Evolutionary conservation across 2,113 vertebrate species (phyloP).

Genomic region (Oplegnathus fasciatus): DNA sequence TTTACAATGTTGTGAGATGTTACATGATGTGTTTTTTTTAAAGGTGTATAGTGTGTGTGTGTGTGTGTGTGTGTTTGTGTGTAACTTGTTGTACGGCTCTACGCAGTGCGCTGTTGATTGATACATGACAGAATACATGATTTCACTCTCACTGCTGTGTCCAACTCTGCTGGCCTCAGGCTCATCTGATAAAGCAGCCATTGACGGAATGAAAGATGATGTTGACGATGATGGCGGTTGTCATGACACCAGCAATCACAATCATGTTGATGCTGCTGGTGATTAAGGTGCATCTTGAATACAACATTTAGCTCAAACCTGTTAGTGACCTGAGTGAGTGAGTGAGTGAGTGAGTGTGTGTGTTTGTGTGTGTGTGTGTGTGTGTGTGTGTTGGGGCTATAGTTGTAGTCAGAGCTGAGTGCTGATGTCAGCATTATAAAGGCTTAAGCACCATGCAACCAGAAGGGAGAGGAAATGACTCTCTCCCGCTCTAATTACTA

Average conservation of each 20-base stretch:
- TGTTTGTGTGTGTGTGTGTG: conserved; percentile 49
- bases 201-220: conserved; percentile 38
- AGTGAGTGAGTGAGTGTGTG: too few relatives aligned
- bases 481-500: conserved; percentile 72
- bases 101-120: conserved; percentile 17
- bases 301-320: conserved; percentile 39
- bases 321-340: conserved; percentile 52
- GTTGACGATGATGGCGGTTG: conserved; percentile 43
- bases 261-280: conserved; percentile 24
- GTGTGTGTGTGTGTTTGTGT: conserved; percentile 1
- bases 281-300: conserved; percentile 43
- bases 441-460: conserved; percentile 80
- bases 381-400: conserved; percentile 30
- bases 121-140: neutral
- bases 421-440: conserved; percentile 84
- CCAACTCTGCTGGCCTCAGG: neutral
- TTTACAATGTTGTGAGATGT: conserved; percentile 6
- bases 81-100: neutral
- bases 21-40: neutral
- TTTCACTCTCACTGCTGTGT: conserved; percentile 1
- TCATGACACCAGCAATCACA: conserved; percentile 56
- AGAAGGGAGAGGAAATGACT: conserved; percentile 78
- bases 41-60: neutral
- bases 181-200: conserved; percentile 17
- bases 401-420: conserved; percentile 69